Base-by-base conservation (phyloP, 2,888 invertebrate genomes). In the Ophonus ardosiacus region DNA sequence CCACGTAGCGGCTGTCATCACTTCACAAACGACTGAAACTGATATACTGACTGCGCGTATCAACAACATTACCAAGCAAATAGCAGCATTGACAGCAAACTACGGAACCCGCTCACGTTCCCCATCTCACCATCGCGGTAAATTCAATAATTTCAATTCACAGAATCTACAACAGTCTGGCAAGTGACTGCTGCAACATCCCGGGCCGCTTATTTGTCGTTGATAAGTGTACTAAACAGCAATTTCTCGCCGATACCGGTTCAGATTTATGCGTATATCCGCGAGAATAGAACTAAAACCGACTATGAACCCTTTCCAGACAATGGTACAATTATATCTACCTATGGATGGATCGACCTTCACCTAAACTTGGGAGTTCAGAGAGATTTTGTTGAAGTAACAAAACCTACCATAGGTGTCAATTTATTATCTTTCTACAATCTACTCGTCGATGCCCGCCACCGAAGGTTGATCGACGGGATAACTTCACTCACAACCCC, bases 191-290 rank as follows among this genome's bases (percentile, higher is more conserved):
- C 31, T 24, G 7, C 7, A 31, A n/a, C 7, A 68, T n/a, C 6
- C 24, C 71, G 24, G 18, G 71, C 71, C 31, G 71, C n/a, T 24
- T 68, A n/a, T 68, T 68, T n/a, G 71, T 68, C 4, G 24, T 24
- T 24, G 71, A 68, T 13, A 17, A 31, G n/a, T n/a, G 5, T 18
- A 21, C 71, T 7, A 68, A 68, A 24, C 71, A 24, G 24, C 71
- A 68, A 18, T 68, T 68, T 31, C 31, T 68, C 7, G 71, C 13
- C n/a, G 71, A 68, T 24, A 21, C 71, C 17, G 71, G 71, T 7
- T 18, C 71, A 5, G 71, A 68, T 24, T 31, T 68, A 18, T 21
- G 24, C 24, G 31, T 68, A 7, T 68, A 18, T 31, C 71, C 71
- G 6, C 17, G 71, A 40, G 6, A 40, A 40, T 40, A 7, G 6